A percentile compares a stretch with the other conserved stretches of the same genome.
These are phyloP conservation scores for Pseudachorutes palmiensis DNA, from an alignment of 1,140 invertebrate species.

Conservation along the genomic window DNA sequence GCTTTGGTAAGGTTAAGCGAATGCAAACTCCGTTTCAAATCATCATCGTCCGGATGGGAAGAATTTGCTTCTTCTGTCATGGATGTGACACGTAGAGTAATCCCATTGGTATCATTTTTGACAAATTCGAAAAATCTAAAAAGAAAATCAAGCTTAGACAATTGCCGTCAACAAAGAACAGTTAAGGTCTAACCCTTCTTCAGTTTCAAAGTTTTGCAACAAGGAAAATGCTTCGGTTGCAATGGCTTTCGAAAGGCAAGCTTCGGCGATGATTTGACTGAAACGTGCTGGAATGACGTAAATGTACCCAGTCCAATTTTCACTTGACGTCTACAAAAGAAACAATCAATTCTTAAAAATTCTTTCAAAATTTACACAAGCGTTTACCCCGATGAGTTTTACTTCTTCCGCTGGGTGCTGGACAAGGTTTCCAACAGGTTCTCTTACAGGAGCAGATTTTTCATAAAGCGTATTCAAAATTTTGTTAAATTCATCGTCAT, in stretches of 20 bases:
- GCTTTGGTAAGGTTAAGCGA: neutral
- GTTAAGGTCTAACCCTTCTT: neutral
- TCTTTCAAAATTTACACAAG: neutral
- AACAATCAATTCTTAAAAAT: neutral
- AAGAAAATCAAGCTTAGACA: neutral
- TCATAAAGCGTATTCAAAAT: neutral
- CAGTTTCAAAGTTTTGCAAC: neutral
- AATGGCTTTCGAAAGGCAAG: neutral
- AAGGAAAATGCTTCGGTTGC: neutral
- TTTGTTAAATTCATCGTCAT: neutral
- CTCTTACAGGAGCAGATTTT: neutral
- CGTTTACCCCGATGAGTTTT: neutral
- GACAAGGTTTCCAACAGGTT: neutral
- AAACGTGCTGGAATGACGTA: neutral
- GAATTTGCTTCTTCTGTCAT: neutral
- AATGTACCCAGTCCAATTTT: constrained; percentile 1
- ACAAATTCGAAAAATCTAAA: neutral
- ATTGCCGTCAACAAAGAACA: neutral
- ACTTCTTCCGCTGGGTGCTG: neutral
- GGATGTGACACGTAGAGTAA: neutral
- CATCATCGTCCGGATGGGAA: neutral
- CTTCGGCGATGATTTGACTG: neutral
- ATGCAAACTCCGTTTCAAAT: neutral
- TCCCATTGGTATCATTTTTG: neutral
- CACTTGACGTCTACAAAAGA: neutral